Base-by-base conservation (phyloP, 2,888 invertebrate species). In the Microctonus brassicae region DNA sequence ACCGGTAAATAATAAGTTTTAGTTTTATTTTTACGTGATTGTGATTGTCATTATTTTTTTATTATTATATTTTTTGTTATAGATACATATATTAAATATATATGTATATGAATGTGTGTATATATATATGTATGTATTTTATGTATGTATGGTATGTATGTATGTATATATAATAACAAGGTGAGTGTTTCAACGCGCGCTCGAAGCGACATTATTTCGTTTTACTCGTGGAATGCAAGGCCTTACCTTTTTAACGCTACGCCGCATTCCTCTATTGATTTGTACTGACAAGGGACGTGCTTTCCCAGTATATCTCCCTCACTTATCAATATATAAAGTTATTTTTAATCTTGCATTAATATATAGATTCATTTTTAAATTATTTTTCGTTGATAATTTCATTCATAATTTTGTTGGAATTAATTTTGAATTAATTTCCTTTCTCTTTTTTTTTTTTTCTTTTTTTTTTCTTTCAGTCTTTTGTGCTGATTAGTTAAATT, bases 221-320 rank as follows among this genome's bases (percentile, higher is more conserved):
- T 73, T 73, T 72, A 72, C 72, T 74, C 67, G 70, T 78, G 81
- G 83, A 84, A 84, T 82, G 82, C 79, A 80, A 71, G 70, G 73
- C 74, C 74, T 74, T 73, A 73, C 78, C 77, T 81, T 81, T 83
- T 84, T 82, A 81, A 82, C 81, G 82, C 83, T 82, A 80, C 80
- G 81, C 82, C 83, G 83, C 86, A 86, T 86, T 86, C 86, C 86
- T 84, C 80, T 86, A 86, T 87, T 79, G 86, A 86, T 86, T 85
- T 82, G 79, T 77, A 78, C 78, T 77, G 76, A 73, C 75, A 73
- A 72, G 72, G 70, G 69, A 74, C 69, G 72, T 73, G 66, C 53
- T 64, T 57, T 58, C 65, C 17, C 20, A 69, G 64, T 62, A 72
- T 69, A n/a, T 72, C 67, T 66, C 57, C 69, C 64, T 66, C 33